Percentiles rank a stretch among this genome's conserved stretches.
These are phyloP conservation scores for Dyspetes luteomarginatus DNA, from an alignment of 2,888 invertebrate genomes.

Conservation along the genomic window DNA sequence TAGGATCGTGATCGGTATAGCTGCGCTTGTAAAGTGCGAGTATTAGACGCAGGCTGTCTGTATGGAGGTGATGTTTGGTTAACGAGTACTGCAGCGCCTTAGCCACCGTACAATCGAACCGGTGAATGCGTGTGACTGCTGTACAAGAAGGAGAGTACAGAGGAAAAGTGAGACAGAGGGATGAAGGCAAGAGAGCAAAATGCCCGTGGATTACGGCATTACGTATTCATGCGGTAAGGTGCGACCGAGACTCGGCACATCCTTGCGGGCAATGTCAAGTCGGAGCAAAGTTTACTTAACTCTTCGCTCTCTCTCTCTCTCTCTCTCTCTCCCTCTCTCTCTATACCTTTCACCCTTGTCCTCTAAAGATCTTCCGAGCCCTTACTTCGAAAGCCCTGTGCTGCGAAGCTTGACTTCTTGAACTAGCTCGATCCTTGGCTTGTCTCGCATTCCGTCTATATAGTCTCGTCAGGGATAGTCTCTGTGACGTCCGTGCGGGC, in stretches of 20 bases:
- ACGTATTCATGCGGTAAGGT: constrained; percentile 72
- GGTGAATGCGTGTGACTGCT: constrained; percentile 27
- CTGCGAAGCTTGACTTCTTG: constrained; percentile 47
- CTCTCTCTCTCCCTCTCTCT: constrained; percentile 28
- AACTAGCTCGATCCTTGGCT: constrained; percentile 46
- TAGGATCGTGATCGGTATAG: constrained; percentile 63
- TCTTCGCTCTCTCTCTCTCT: constrained; percentile 55
- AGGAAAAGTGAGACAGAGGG: constrained; percentile 34
- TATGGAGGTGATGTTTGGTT: neutral
- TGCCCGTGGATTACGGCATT: constrained; percentile 69
- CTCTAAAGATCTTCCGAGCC: neutral
- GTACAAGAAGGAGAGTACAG: constrained; percentile 39
- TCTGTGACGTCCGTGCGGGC: constrained; percentile 13
- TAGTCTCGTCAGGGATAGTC: constrained; percentile 33
- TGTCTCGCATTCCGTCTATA: constrained; percentile 27
- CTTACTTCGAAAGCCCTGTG: constrained; percentile 3
- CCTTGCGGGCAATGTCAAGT: constrained; percentile 70
- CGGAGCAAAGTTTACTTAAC: constrained; percentile 70
- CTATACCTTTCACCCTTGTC: constrained; percentile 16
- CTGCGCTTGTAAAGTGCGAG: neutral
- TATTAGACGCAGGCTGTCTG: constrained; percentile 25
- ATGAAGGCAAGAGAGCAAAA: constrained; percentile 26
- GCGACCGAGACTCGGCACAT: constrained; percentile 63
- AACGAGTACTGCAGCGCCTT: constrained; percentile 19
- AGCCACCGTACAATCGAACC: constrained; percentile 30